phyloP scores from a whole-genome alignment of 2,888 invertebrate genomes.

The Syrista parreyssii region DNA sequence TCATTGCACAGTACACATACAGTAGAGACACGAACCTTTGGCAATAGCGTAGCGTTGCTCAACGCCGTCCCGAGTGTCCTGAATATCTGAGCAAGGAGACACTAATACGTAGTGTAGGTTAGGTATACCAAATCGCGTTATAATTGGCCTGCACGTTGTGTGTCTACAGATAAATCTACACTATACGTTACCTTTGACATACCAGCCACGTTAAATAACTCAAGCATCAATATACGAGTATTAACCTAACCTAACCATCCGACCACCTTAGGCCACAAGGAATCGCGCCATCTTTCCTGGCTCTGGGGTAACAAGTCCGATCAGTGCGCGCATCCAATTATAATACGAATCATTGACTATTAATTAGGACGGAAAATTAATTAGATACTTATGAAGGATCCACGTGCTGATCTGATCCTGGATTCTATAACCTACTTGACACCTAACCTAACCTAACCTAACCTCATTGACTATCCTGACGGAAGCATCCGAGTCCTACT shows the following conservation, averaged over 20 bases:
- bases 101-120: slow-evolving; percentile 47
- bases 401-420: neutral
- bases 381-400: neutral
- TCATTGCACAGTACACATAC: slow-evolving; percentile 5
- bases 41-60: slow-evolving; percentile 52
- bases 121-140: slow-evolving; percentile 44
- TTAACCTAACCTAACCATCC: neutral
- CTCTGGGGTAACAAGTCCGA: neutral
- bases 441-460: neutral
- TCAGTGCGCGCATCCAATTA: neutral
- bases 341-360: neutral
- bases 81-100: slow-evolving; percentile 58
- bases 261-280: neutral
- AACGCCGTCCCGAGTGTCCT: slow-evolving; percentile 51
- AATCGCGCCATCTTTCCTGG: neutral
- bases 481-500: neutral
- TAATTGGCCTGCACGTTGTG: slow-evolving; percentile 62
- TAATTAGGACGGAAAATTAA: neutral
- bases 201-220: slow-evolving; percentile 15
- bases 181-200: slow-evolving; percentile 1
- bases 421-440: neutral
- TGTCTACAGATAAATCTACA: slow-evolving; percentile 51
- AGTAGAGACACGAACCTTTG: slow-evolving; percentile 40
- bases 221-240: neutral
- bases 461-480: neutral